phyloP scores from a whole-genome alignment of 2,113 vertebrate genomes.

The Rallus limicola region DNA sequence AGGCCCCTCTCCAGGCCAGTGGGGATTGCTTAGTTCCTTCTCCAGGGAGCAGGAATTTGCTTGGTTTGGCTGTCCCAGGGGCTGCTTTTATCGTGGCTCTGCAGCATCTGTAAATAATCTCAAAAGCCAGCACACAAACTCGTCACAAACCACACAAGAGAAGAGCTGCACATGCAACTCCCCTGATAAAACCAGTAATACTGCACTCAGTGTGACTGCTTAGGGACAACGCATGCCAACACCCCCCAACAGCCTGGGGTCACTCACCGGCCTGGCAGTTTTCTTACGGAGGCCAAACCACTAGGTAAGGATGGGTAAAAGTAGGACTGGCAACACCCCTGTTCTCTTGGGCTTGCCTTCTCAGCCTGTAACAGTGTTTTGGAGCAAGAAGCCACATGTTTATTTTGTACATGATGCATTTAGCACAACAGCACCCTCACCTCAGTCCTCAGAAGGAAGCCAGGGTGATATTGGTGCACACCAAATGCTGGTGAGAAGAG shows the following conservation, averaged over 20 bases:
- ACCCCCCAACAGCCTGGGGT: background rate
- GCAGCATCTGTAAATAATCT: background rate
- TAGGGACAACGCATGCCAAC: accelerated
- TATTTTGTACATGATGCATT: background rate
- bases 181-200: background rate
- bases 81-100: background rate
- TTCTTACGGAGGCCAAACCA: background rate
- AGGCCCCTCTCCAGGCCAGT: background rate
- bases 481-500: background rate
- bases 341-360: background rate
- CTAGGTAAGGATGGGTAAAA: background rate
- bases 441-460: background rate
- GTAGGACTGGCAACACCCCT: background rate
- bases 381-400: accelerated
- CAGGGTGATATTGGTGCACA: accelerated
- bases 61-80: background rate
- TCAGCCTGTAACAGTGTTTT: background rate
- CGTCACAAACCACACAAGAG: background rate
- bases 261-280: background rate
- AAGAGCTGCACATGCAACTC: background rate
- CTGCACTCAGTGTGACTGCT: accelerated
- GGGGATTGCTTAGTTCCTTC: background rate
- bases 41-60: background rate
- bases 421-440: background rate
- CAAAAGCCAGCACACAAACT: background rate